phyloP scores from a whole-genome alignment of 2,113 vertebrate genomes.

The Holacanthus passer region DNA sequence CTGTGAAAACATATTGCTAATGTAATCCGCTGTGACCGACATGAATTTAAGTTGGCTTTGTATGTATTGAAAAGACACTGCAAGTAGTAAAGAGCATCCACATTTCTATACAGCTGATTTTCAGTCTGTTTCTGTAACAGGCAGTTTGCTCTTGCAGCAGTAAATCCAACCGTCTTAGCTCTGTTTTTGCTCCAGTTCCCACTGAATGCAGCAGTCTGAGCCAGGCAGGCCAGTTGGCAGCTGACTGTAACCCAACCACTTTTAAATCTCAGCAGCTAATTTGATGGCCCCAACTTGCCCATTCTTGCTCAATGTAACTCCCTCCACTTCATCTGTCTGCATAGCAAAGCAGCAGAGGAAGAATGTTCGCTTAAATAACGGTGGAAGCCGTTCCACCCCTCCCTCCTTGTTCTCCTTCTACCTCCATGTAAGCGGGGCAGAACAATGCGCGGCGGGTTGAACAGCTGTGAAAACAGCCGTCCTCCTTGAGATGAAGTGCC shows the following conservation, averaged over 20 bases:
- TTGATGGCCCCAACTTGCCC: slow-evolving; percentile 60
- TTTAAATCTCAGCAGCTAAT: slow-evolving; percentile 61
- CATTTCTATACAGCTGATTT: slow-evolving; percentile 7
- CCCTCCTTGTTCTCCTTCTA: neutral
- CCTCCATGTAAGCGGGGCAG: slow-evolving; percentile 10
- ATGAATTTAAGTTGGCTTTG: too few species aligned
- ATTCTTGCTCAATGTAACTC: slow-evolving; percentile 60
- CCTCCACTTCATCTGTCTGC: slow-evolving; percentile 43
- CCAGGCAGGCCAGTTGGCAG: slow-evolving; percentile 47
- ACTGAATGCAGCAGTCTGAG: slow-evolving; percentile 30
- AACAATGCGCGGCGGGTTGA: slow-evolving; percentile 43
- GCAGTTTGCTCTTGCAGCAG: slow-evolving; percentile 20
- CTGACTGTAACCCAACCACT: slow-evolving; percentile 54
- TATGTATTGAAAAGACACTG: too few species aligned
- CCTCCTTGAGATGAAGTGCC: slow-evolving; percentile 38
- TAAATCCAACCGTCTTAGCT: slow-evolving; percentile 32
- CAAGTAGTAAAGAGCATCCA: neutral
- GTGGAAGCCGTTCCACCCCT: slow-evolving; percentile 23
- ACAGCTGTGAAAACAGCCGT: slow-evolving; percentile 72
- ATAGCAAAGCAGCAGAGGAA: slow-evolving; percentile 30
- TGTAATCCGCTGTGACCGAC: neutral
- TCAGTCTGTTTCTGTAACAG: slow-evolving; percentile 11
- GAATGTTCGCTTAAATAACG: slow-evolving; percentile 61
- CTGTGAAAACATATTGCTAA: neutral
- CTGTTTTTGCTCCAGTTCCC: slow-evolving; percentile 28